Conservation (phyloP, 1,140 invertebrate genomes). For the Babylonia areolata region DNA sequence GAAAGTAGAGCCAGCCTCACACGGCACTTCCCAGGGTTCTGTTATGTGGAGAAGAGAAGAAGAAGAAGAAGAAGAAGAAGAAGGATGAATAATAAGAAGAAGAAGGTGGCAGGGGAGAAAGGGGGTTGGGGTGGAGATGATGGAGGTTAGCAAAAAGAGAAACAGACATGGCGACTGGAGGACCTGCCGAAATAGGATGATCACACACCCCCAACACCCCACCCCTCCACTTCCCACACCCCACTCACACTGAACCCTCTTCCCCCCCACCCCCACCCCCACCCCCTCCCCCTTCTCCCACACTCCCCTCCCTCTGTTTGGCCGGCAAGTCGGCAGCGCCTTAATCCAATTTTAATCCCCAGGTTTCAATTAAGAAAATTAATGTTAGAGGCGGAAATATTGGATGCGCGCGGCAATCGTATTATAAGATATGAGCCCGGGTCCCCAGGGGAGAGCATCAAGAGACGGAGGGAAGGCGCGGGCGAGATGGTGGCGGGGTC, state of each 20-base stretch:
- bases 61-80: too few species aligned
- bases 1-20: too few species aligned
- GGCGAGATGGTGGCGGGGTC: conserved; percentile 18
- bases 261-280: background rate
- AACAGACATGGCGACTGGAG: too few species aligned
- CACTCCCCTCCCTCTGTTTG: conserved; percentile 9
- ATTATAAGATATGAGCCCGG: conserved; percentile 38
- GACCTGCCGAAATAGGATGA: too few species aligned
- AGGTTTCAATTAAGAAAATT: conserved; percentile 44
- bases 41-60: too few species aligned
- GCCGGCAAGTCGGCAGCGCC: conserved; percentile 23
- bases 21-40: too few species aligned
- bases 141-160: too few species aligned
- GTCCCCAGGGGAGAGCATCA: background rate
- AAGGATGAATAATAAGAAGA: too few species aligned
- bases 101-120: too few species aligned
- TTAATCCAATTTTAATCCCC: conserved; percentile 44
- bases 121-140: too few species aligned
- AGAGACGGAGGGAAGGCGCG: conserved; percentile 13
- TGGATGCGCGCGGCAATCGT: conserved; percentile 36
- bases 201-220: too few species aligned
- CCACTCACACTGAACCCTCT: background rate
- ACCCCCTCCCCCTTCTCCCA: background rate
- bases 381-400: conserved; percentile 40
- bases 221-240: too few species aligned